Percentiles rank a stretch among this genome's conserved stretches.
These are phyloP conservation scores for Popillia japonica DNA, from an alignment of 1,140 invertebrate species.

Conservation along the genomic window DNA sequence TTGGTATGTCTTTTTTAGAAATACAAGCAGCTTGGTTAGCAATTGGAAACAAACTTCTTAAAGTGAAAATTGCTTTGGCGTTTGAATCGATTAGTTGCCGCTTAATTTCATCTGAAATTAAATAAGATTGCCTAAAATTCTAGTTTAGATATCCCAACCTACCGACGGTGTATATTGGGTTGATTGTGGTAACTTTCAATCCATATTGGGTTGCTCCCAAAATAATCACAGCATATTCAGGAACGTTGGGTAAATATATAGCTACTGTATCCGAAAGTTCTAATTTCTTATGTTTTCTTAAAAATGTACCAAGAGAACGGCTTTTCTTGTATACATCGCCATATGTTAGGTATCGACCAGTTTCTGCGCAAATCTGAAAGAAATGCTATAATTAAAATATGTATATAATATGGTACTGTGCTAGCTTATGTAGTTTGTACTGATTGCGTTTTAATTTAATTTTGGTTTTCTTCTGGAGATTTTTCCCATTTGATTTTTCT, in stretches of 20 bases:
- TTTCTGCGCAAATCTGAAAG: constrained; percentile 71
- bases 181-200: constrained; percentile 76
- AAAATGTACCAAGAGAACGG: constrained; percentile 72
- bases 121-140: not conserved
- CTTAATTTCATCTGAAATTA: constrained; percentile 26
- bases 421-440: too few relatives aligned
- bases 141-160: not conserved
- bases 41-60: constrained; percentile 62
- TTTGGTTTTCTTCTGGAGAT: too few relatives aligned
- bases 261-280: constrained; percentile 74
- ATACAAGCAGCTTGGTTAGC: constrained; percentile 59
- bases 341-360: constrained; percentile 75
- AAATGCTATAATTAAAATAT: too few relatives aligned
- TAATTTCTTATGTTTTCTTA: constrained; percentile 71
- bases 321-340: constrained; percentile 68
- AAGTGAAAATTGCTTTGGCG: constrained; percentile 72
- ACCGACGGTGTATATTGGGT: constrained; percentile 81
- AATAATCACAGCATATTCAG: constrained; percentile 74
- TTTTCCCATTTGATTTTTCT: too few relatives aligned
- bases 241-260: constrained; percentile 76
- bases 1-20: constrained; percentile 39
- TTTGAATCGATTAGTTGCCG: constrained; percentile 48
- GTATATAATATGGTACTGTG: too few relatives aligned
- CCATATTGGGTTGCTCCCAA: constrained; percentile 75
- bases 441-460: too few relatives aligned